Base-by-base conservation (phyloP, 2,797 vertebrate species). In the Picus viridis region DNA sequence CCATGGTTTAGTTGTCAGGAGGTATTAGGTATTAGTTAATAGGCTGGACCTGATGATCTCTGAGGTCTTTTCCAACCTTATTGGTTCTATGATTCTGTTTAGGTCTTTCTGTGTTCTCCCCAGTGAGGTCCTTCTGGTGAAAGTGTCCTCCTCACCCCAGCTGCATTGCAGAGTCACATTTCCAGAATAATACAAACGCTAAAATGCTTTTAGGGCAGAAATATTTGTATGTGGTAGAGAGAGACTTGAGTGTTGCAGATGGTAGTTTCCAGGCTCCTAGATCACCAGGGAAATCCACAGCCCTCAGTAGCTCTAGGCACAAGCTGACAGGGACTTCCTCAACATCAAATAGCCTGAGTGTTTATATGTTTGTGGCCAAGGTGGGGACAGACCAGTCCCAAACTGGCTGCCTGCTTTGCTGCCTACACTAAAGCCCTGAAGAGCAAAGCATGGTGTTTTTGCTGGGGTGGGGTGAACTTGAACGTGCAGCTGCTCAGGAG, bases 61-160 rank as follows among this genome's bases (percentile, higher is more conserved):
- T 39, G 39, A 12, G 12, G 39, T 39, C 12, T 39, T 39, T 39
- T 12, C 12, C 39, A 39, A 39, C 39, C 12, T 39, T 39, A 5
- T 12, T 39, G 39, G 39, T 39, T 39, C 39, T 39, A 39, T 39
- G 12, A 39, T 39, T 39, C 39, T 39, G 5, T 39, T 95, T 95
- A 64, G 1, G 16, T 75, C 79, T 82, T 65, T 58, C 85, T 81
- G 54, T 73, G 88, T 95, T 94, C 92, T 83, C 73, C 76, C 73
- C 76, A 79, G 49, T 41, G 61, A 8, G 15, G 73, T 65, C 63
- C 12, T 83, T 92, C 87, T 83, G 79, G 43, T 79, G 78, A 85
- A 71, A 83, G 26, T 15, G 20, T 69, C 59, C 82, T 30, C 69
- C 73, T 93, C 90, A 43, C 78, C 16, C 15, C 70, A 93, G 83